phyloP scores from a whole-genome alignment of 2,113 vertebrate species.

The Phalacrocorax pelagicus region DNA sequence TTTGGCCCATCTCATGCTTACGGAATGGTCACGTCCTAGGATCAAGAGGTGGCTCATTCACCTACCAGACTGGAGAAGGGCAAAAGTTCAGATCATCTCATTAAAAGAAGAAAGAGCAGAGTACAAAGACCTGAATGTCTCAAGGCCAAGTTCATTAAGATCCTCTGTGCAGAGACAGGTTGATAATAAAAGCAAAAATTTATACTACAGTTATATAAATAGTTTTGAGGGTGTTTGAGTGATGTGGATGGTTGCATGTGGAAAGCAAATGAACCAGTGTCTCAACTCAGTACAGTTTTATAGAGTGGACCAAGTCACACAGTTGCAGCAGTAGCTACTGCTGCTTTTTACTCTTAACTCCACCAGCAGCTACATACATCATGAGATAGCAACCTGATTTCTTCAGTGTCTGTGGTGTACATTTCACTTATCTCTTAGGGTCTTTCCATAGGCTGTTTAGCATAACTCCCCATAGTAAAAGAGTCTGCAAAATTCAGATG shows the following conservation, averaged over 20 bases:
- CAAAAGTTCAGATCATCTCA: not conserved
- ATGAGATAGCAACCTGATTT: not conserved
- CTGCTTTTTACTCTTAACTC: not conserved
- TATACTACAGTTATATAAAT: not conserved
- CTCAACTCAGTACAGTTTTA: not conserved
- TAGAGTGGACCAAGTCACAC: not conserved
- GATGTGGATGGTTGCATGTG: not conserved
- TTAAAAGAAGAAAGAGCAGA: not conserved
- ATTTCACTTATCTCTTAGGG: not conserved
- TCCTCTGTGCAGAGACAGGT: not conserved
- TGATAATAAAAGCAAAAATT: not conserved
- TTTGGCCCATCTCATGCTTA: not conserved
- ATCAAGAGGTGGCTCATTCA: not conserved
- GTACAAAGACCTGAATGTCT: not conserved
- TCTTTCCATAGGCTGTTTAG: not conserved
- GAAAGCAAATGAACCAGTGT: not conserved
- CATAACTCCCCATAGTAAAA: not conserved
- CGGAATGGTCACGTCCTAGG: rapidly evolving
- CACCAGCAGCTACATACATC: not conserved
- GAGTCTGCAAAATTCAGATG: not conserved
- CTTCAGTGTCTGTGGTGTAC: slow-evolving; percentile 17
- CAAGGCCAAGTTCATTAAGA: not conserved
- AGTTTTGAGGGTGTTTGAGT: not conserved
- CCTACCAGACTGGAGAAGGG: not conserved
- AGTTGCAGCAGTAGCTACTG: not conserved